phyloP scores from a whole-genome alignment of 2,113 vertebrate species.

The Cynopterus brachyotis region DNA sequence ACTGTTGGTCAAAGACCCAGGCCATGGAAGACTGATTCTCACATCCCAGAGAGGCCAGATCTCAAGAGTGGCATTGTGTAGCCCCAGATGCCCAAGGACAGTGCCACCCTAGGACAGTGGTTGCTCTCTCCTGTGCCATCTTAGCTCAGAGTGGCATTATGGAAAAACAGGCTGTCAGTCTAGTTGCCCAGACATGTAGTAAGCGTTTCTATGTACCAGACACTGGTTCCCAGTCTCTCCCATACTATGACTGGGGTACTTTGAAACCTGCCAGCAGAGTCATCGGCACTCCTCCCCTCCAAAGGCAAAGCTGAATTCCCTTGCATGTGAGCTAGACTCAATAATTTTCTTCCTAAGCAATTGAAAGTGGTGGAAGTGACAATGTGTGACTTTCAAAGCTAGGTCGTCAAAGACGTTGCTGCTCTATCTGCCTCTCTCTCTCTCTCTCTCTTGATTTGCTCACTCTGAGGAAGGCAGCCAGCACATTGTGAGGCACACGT shows the following conservation, averaged over 20 bases:
- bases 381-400: background rate
- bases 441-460: background rate
- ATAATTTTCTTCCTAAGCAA: background rate
- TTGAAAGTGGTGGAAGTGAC: background rate
- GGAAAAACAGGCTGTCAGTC: background rate
- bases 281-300: background rate
- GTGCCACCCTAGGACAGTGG: background rate
- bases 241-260: no score
- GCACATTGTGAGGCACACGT: background rate
- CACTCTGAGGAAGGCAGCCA: background rate
- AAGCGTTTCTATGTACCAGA: background rate
- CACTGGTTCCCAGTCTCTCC: background rate
- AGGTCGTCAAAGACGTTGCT: background rate
- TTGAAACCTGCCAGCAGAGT: background rate
- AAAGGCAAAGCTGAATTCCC: background rate
- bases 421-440: background rate
- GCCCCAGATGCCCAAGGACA: background rate
- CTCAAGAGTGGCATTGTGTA: background rate
- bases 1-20: background rate
- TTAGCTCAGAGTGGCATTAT: background rate
- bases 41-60: background rate
- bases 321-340: background rate
- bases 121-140: background rate
- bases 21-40: background rate
- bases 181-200: background rate